These are phyloP conservation scores for Eciton burchellii DNA, from an alignment of 1,140 invertebrate genomes.

Conservation along the genomic window DNA sequence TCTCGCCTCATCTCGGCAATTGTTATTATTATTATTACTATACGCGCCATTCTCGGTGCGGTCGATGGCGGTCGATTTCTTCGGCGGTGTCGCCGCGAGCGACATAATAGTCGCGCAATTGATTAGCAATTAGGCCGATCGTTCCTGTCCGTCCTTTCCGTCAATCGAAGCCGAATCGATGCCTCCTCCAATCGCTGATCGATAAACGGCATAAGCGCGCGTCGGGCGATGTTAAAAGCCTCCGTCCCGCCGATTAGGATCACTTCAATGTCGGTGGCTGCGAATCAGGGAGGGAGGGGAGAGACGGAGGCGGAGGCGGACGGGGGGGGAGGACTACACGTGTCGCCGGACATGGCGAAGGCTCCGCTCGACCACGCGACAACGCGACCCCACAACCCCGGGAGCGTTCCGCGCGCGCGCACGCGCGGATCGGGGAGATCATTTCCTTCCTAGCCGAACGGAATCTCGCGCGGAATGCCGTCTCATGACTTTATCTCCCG, in stretches of 20 bases:
- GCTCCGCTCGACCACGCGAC: conserved; percentile 26
- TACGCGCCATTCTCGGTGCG: too few species aligned
- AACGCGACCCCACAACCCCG: conserved; percentile 26
- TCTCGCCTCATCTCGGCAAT: too few species aligned
- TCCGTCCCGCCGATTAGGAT: conserved; percentile 13
- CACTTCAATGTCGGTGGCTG: not conserved
- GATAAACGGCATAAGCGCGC: not conserved
- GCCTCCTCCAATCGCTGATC: conserved; percentile 18
- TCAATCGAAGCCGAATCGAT: conserved; percentile 6
- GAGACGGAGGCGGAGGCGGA: too few species aligned
- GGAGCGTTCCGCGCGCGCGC: not conserved
- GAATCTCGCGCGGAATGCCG: conserved; percentile 17
- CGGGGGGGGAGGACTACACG: too few species aligned
- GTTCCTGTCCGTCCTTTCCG: not conserved
- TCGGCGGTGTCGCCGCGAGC: not conserved
- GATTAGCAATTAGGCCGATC: conserved; percentile 14
- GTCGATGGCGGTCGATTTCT: not conserved
- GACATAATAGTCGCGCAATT: not conserved
- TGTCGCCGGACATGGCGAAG: conserved; percentile 23
- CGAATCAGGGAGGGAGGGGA: conserved; percentile 30
- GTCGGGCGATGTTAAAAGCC: conserved; percentile 10
- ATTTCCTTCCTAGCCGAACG: conserved; percentile 20
- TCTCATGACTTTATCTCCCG: conserved; percentile 7
- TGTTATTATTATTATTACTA: too few species aligned
- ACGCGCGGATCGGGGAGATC: conserved; percentile 1